phyloP scores from a whole-genome alignment of 2,888 invertebrate genomes.

The Girardia tigrina region DNA sequence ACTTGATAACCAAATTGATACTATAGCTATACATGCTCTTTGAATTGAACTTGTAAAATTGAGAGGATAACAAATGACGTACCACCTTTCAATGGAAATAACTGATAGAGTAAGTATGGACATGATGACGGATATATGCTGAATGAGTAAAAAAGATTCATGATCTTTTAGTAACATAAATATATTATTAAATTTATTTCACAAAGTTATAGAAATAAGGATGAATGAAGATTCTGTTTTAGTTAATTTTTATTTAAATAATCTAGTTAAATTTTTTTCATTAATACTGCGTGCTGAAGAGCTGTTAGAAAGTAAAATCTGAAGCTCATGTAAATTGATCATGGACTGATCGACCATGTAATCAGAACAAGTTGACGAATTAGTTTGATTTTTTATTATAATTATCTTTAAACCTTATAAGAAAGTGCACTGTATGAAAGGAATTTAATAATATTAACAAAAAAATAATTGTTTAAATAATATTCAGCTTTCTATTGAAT shows the following conservation, averaged over 20 bases:
- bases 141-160: conserved; percentile 47
- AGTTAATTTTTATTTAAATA: neutral
- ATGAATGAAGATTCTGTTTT: neutral
- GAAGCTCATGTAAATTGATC: too few relatives aligned
- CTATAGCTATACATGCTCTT: conserved; percentile 53
- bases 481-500: too few relatives aligned
- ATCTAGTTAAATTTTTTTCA: neutral
- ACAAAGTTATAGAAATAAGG: neutral
- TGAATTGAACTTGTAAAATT: conserved; percentile 70
- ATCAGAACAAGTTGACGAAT: too few relatives aligned
- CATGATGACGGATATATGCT: conserved; percentile 80
- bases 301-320: too few relatives aligned
- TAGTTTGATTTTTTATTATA: too few relatives aligned
- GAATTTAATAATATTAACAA: too few relatives aligned
- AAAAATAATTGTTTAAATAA: too few relatives aligned
- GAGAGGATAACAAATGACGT: conserved; percentile 78
- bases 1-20: conserved; percentile 15
- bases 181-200: neutral
- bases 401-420: too few relatives aligned
- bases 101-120: conserved; percentile 76
- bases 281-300: too few relatives aligned
- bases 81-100: conserved; percentile 83
- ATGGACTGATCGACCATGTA: too few relatives aligned
- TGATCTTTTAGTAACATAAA: neutral
- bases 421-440: too few relatives aligned